Evolutionary conservation across 2,888 invertebrate genomes (phyloP), one percentile per base, ranked within the genome.

Genomic region (Eristalis pertinax): DNA sequence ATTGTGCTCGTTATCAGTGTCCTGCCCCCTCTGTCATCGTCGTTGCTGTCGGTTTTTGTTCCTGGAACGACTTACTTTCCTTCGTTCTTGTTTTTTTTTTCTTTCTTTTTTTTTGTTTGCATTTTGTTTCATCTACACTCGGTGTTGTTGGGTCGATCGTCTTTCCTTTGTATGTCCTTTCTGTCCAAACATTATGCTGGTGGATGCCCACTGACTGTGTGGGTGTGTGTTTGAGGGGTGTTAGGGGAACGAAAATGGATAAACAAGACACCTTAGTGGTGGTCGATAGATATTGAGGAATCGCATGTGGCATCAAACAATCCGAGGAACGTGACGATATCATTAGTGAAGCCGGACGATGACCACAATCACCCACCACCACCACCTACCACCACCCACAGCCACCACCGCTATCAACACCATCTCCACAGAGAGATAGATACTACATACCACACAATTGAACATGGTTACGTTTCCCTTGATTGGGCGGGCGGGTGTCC

Each of bases 1-100:
- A 87, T 84, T 87, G 84, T 87, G 84, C 78, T 86, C 86, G 83
- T 86, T 86, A 86, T 83, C 86, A 86, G 74, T 75, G 83, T 83
- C 74, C 86, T 76, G 75, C 41, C 75, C 75, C 43, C 60, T 65
- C 58, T 62, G 41, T 29, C 62, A 56, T 26, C 62, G 70, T 41
- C n/a, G n/a, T n/a, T n/a, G n/a, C n/a, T n/a, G n/a, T n/a, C 67
- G 68, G 60, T 68, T 41, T 41, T 73, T 62, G 69, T 68, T 79
- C 75, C 78, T 63, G 76, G 73, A 81, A 77, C 73, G 76, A 60
- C 60, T 60, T 50, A 50, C 29, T 32, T 32, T 32, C 8, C 32
- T 69, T 62, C 29, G 26, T 26, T 26, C 26, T 4, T 1, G 26
- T 26, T 26, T 26, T 26, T 26, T 26, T 26, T 26, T 1, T 4